Percentiles rank a stretch among this genome's conserved stretches.
These are phyloP conservation scores for Pholis gunnellus DNA, from an alignment of 2,113 vertebrate species.

Conservation along the genomic window DNA sequence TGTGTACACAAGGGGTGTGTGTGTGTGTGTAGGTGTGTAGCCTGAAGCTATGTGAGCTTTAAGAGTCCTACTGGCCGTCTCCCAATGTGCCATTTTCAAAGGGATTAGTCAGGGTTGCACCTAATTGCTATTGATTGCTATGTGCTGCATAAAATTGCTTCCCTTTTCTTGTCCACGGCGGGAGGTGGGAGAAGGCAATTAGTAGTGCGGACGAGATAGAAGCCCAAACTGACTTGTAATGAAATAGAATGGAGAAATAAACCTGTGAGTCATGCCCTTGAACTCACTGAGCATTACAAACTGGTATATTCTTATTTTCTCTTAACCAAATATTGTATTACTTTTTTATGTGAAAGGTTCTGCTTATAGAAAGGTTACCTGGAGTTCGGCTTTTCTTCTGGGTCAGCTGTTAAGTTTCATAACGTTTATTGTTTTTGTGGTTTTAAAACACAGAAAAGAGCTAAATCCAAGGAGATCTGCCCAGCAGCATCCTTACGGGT, in stretches of 20 bases:
- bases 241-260: slow-evolving; percentile 86
- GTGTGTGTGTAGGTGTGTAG: not conserved
- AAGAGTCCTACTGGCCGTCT: slow-evolving; percentile 75
- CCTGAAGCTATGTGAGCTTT: slow-evolving; percentile 53
- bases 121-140: slow-evolving; percentile 97
- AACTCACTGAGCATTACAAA: slow-evolving; percentile 59
- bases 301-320: slow-evolving; percentile 20
- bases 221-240: slow-evolving; percentile 85
- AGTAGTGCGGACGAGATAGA: slow-evolving; percentile 87
- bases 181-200: slow-evolving; percentile 91
- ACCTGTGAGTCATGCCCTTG: slow-evolving; percentile 81
- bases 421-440: not conserved
- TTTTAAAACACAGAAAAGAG: not conserved
- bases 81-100: slow-evolving; percentile 88
- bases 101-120: slow-evolving; percentile 93
- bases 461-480: slow-evolving; percentile 11
- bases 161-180: slow-evolving; percentile 84
- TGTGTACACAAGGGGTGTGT: slow-evolving; percentile 22
- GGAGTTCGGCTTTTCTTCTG: not conserved
- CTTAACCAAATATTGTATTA: slow-evolving; percentile 4
- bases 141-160: slow-evolving; percentile 96
- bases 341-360: slow-evolving; percentile 12
- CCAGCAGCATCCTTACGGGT: not conserved
- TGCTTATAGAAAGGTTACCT: slow-evolving; percentile 5
- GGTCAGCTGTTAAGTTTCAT: slow-evolving; percentile 1